Conservation (phyloP, 1,140 invertebrate species). For the Grapholita molesta region DNA sequence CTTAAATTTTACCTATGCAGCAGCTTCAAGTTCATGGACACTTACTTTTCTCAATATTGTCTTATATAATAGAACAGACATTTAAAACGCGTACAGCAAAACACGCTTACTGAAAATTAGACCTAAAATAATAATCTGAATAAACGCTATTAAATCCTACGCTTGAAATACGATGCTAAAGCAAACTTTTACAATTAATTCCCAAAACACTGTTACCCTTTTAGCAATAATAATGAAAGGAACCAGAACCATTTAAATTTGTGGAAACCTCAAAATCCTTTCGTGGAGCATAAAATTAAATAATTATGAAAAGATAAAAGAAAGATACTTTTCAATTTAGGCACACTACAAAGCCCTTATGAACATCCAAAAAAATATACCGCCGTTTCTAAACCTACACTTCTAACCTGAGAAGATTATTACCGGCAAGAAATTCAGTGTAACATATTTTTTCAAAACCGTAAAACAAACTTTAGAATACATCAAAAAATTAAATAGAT, state of each 20-base stretch:
- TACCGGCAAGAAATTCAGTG: too few relatives aligned
- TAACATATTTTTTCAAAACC: too few relatives aligned
- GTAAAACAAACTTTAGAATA: too few relatives aligned
- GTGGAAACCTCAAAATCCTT: neutral
- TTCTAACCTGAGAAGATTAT: too few relatives aligned
- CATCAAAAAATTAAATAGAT: too few relatives aligned
- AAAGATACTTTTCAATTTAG: too few relatives aligned
- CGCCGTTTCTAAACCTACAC: too few relatives aligned
- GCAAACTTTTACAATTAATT: constrained; percentile 15
- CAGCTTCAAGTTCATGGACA: neutral
- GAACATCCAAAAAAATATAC: too few relatives aligned
- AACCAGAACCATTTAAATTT: neutral
- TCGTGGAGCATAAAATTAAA: too few relatives aligned
- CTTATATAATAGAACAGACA: neutral
- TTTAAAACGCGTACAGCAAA: neutral
- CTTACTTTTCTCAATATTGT: neutral
- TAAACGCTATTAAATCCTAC: constrained; percentile 9
- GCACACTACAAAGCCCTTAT: too few relatives aligned
- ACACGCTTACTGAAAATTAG: neutral
- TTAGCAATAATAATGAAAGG: constrained; percentile 7
- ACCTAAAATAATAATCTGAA: constrained; percentile 6
- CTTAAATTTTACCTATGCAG: too few relatives aligned
- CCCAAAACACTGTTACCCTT: constrained; percentile 10
- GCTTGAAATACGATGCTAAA: neutral
- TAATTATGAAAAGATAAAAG: too few relatives aligned